Conservation (phyloP, 2,113 vertebrate species). For the Clarias gariepinus region DNA sequence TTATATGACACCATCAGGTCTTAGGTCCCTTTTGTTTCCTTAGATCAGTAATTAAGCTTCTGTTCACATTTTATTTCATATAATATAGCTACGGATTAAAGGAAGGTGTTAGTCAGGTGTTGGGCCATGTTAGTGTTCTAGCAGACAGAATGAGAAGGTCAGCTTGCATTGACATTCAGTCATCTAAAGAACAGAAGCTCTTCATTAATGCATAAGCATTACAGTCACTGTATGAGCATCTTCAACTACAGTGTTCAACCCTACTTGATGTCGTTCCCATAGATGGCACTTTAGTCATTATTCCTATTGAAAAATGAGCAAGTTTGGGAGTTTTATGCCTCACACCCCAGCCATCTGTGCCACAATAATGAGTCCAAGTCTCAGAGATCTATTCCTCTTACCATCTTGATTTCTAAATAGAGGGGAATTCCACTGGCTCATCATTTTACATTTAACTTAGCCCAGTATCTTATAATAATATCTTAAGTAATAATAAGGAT, state of each 20-base stretch:
- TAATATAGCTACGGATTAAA: not conserved
- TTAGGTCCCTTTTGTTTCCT: too few relatives aligned
- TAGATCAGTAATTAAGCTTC: not conserved
- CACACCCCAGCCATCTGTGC: not conserved
- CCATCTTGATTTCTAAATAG: not conserved
- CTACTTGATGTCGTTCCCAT: not conserved
- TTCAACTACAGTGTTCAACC: not conserved
- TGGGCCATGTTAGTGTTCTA: not conserved
- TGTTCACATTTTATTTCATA: not conserved
- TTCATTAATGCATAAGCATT: not conserved
- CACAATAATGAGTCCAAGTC: not conserved
- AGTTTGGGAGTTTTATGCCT: not conserved
- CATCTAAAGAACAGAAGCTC: not conserved
- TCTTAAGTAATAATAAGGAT: not conserved
- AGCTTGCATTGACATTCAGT: not conserved
- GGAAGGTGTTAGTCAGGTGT: not conserved
- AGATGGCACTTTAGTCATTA: not conserved
- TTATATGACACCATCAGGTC: not conserved
- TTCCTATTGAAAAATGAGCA: not conserved
- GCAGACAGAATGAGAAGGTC: not conserved
- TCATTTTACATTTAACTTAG: not conserved
- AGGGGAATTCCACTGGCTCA: not conserved
- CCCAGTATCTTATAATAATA: not conserved
- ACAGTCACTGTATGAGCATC: not conserved
- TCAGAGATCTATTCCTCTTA: not conserved